Base-by-base conservation (phyloP, 2,113 vertebrate species). In the Stigmatopora nigra region DNA sequence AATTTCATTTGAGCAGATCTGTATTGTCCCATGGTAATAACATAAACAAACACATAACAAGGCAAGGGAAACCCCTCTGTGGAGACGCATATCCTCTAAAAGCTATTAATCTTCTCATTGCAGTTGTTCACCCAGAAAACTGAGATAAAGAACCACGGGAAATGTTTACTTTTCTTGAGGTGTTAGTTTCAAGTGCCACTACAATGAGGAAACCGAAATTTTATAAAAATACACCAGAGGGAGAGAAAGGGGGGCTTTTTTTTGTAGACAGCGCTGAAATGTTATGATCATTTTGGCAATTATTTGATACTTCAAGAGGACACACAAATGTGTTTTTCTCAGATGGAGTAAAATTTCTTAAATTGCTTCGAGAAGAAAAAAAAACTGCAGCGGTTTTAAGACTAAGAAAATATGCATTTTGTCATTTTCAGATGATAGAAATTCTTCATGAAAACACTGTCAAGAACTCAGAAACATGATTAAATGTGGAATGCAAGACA, bases 121-220 rank as follows among this genome's bases (percentile, higher is more conserved):
- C 75, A 84, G 86, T 82, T 86, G 82, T 84, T 89, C 84, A 86
- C 84, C 84, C 81, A 87, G 90, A 89, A 88, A 86, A 86, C 79
- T 79, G 70, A 89, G 86, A 90, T 90, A 89, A 90, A 86, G 84
- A 88, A 78, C 82, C 78, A 61, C 80, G 82, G 87, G 86, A 90
- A 86, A 86, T 87, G 87, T 90, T 88, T 82, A 87, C 86, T 91
- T 87, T 88, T 80, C 79, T 82, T 51, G 67, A 73, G 73, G 79
- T 82, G 63, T 61, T 83, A 70, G 77, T 88, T 76, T 82, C 73
- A 85, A 82, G 77, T 72, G 78, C 59, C 72, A 70, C 55, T 15
- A 69, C 76, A 80, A 78, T 71, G 65, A 66, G 73, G 64, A 75
- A 66, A 59, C 63, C 25, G 57, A 59, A 31, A n/a, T 56, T 51